Conservation (phyloP, 1,140 invertebrate genomes). For the Musca vetustissima region DNA sequence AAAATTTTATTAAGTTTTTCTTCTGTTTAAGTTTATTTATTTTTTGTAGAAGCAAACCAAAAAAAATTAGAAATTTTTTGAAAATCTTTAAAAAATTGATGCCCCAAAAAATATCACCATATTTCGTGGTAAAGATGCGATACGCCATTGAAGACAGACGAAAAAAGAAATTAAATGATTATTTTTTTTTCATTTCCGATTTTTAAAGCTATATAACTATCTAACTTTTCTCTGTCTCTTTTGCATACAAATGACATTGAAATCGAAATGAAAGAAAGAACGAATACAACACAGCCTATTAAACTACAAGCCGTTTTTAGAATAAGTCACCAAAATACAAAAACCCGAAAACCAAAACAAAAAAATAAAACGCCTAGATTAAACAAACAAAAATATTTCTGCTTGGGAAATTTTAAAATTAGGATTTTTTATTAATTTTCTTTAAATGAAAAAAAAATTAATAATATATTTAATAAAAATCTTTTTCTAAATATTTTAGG, state of each 20-base stretch:
- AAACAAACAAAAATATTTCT: constrained; percentile 2
- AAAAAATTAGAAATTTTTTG: neutral
- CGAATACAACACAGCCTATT: constrained; percentile 13
- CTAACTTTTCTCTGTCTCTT: neutral
- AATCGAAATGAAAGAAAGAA: too few species aligned
- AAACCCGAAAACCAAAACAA: too few species aligned
- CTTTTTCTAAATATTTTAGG: neutral
- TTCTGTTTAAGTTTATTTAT: too few species aligned
- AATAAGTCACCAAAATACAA: too few species aligned
- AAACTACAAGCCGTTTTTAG: neutral
- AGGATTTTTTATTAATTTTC: neutral
- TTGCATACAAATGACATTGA: constrained; percentile 1
- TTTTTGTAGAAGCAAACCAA: neutral
- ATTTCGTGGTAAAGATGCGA: constrained; percentile 17
- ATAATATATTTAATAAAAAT: too few species aligned
- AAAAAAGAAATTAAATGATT: neutral
- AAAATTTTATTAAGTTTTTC: neutral
- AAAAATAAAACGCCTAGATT: neutral
- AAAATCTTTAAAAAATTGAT: neutral
- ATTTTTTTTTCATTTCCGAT: too few species aligned
- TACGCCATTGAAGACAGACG: neutral
- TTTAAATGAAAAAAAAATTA: neutral
- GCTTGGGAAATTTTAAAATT: constrained; percentile 20
- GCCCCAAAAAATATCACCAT: constrained; percentile 22
- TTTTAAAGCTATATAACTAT: too few species aligned